Percentiles rank a stretch among this genome's conserved stretches.
Evolutionary conservation across 2,113 vertebrate species (phyloP).

Genomic region (Platycercus adscitus): DNA sequence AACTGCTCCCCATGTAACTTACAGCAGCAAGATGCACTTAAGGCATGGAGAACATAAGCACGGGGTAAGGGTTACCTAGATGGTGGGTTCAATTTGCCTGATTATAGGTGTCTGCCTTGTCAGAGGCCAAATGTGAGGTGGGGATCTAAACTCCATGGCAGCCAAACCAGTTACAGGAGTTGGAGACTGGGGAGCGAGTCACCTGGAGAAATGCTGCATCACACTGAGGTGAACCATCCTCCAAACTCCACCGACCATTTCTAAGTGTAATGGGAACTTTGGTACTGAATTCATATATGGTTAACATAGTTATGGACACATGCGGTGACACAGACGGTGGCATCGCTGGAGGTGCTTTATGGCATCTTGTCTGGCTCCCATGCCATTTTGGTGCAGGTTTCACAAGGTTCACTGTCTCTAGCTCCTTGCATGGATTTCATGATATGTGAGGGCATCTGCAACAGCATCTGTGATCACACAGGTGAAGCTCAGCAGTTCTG

Average conservation of each 20-base stretch:
- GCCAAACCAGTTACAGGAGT: background rate
- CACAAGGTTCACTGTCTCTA: background rate
- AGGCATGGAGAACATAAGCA: background rate
- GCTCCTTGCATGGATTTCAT: background rate
- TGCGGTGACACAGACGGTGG: background rate
- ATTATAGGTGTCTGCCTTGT: background rate
- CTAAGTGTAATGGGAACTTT: background rate
- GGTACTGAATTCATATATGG: background rate
- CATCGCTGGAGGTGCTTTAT: background rate
- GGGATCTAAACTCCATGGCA: background rate
- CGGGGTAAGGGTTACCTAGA: background rate
- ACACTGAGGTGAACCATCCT: background rate
- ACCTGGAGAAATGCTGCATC: background rate
- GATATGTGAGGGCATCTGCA: background rate
- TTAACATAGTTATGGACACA: rapidly evolving
- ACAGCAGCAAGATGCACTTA: background rate
- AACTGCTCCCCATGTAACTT: background rate
- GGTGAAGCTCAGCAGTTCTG: background rate
- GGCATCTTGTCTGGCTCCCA: background rate
- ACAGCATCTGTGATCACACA: background rate
- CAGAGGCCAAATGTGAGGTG: background rate
- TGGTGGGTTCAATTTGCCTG: background rate
- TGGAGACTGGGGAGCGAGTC: background rate
- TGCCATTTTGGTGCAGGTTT: background rate
- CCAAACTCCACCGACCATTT: background rate